Conservation (phyloP, 2,113 vertebrate genomes). For the Pithys albifrons region DNA sequence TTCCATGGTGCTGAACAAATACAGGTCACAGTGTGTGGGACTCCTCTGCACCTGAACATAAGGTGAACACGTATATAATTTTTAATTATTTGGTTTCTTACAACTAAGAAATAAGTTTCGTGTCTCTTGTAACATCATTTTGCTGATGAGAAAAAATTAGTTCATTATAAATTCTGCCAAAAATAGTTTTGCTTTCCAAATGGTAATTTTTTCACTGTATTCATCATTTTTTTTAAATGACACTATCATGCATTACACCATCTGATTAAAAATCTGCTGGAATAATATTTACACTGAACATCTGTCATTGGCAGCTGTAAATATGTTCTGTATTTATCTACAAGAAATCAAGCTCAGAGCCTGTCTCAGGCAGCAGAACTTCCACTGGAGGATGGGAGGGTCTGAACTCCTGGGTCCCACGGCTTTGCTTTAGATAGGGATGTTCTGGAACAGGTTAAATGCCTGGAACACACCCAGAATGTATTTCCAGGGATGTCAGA, state of each 20-base stretch:
- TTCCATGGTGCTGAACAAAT: slow-evolving; percentile 81
- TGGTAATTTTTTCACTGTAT: slow-evolving; percentile 45
- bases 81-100: slow-evolving; percentile 67
- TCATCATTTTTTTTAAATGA: not conserved
- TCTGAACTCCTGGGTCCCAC: fast-evolving
- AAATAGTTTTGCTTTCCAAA: slow-evolving; percentile 13
- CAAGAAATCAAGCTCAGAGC: not conserved
- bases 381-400: not conserved
- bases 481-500: not conserved
- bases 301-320: slow-evolving; percentile 67
- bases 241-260: slow-evolving; percentile 55
- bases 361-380: slow-evolving; percentile 11
- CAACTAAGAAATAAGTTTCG: slow-evolving; percentile 63
- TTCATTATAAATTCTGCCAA: not conserved
- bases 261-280: slow-evolving; percentile 67
- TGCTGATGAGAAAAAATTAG: not conserved
- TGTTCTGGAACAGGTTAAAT: not conserved
- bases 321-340: slow-evolving; percentile 56
- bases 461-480: not conserved
- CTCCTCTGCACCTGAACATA: slow-evolving; percentile 70
- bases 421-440: fast-evolving
- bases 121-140: not conserved
- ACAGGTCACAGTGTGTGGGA: slow-evolving; percentile 71
- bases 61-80: slow-evolving; percentile 73
- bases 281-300: slow-evolving; percentile 67